Evolutionary conservation across 2,888 invertebrate species (phyloP).

Genomic region (Dascillus cervinus): DNA sequence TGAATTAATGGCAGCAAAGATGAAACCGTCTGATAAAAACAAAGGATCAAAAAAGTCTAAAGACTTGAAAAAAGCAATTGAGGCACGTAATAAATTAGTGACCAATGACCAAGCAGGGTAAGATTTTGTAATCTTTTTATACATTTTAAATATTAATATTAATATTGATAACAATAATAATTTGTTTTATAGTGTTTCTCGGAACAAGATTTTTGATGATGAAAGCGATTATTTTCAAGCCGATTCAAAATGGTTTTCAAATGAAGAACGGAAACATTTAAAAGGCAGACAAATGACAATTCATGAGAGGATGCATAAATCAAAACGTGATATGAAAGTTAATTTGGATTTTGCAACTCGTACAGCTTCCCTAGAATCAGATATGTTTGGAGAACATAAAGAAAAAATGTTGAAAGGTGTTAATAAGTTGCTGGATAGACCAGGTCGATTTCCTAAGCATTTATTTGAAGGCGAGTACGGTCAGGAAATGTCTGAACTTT

Average conservation of each 20-base stretch:
- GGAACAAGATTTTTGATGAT: conserved; percentile 83
- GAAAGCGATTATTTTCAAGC: conserved; percentile 88
- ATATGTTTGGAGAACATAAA: conserved; percentile 24
- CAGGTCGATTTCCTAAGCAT: conserved; percentile 23
- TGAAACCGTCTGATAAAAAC: conserved; percentile 64
- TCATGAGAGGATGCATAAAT: conserved; percentile 19
- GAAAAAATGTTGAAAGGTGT: conserved; percentile 22
- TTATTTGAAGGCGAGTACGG: conserved; percentile 33
- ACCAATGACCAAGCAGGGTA: conserved; percentile 79
- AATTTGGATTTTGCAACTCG: conserved; percentile 39
- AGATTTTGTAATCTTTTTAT: conserved; percentile 6
- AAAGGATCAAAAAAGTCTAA: conserved; percentile 51
- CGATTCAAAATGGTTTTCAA: conserved; percentile 74
- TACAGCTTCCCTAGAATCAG: conserved; percentile 23
- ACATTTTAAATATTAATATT: conserved; percentile 3
- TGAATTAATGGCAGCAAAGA: conserved; percentile 54
- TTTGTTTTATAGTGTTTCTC: conserved; percentile 57
- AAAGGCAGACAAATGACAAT: conserved; percentile 18
- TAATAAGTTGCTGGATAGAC: conserved; percentile 22
- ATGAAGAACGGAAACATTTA: conserved; percentile 47
- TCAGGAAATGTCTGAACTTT: too few relatives aligned
- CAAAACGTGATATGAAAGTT: conserved; percentile 34
- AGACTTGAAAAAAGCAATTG: conserved; percentile 64
- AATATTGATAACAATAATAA: conserved; percentile 1
- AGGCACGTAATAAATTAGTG: conserved; percentile 71